Evolutionary conservation across 35 echinoderm and acorn worm genomes (phyloP).

Genomic region (Hemicentrotus pulcherrimus): DNA sequence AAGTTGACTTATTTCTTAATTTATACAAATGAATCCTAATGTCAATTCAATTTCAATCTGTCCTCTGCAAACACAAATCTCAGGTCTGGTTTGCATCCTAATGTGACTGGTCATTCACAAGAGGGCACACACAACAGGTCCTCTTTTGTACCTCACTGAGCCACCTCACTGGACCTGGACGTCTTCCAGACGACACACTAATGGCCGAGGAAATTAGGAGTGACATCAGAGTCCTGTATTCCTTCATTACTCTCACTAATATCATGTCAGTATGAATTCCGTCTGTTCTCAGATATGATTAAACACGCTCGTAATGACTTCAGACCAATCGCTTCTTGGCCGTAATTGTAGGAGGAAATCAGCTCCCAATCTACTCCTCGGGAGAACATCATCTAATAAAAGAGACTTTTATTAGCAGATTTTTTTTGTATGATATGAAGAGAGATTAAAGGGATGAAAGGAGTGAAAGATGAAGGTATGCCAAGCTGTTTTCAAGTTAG

Average conservation of each 20-base stretch:
- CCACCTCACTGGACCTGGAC: background rate
- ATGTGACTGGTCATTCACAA: background rate
- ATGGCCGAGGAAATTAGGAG: background rate
- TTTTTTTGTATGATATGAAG: background rate
- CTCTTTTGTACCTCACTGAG: background rate
- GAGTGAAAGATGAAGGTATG: background rate
- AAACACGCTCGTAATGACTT: background rate
- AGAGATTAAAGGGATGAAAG: background rate
- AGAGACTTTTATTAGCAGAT: background rate
- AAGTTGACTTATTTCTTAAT: background rate
- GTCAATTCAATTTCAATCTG: background rate
- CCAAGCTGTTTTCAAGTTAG: background rate
- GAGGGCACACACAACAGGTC: background rate
- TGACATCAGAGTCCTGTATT: background rate
- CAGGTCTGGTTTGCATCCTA: background rate
- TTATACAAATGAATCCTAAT: background rate
- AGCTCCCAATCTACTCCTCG: background rate
- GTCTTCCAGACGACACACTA: background rate
- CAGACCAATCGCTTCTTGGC: background rate
- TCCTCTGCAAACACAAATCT: background rate
- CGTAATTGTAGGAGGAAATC: background rate
- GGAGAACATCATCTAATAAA: background rate
- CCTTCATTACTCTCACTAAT: background rate
- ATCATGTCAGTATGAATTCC: slow-evolving; percentile 18
- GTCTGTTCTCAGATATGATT: background rate